Evolutionary conservation across 2,888 invertebrate species (phyloP).

Genomic region (Cataglyphis rosenhaueri): DNA sequence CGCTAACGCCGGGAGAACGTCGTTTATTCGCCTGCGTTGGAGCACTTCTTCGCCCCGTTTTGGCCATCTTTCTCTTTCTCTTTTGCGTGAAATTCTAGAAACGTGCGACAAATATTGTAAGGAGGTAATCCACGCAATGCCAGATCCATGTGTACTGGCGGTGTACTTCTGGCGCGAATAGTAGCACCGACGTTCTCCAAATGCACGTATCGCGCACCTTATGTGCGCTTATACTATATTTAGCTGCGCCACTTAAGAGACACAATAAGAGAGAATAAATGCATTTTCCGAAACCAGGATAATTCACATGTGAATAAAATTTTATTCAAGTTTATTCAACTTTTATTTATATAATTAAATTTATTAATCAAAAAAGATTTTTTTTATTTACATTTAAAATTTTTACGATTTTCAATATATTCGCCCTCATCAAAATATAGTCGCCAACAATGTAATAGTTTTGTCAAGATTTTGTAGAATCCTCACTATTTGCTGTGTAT

Average conservation of each 20-base stretch:
- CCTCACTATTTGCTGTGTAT: too few species aligned
- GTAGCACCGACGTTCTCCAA: constrained; percentile 10
- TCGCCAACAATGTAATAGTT: not conserved
- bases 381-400: not conserved
- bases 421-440: not conserved
- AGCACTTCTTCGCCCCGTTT: not conserved
- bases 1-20: constrained; percentile 28
- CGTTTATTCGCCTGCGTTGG: constrained; percentile 28
- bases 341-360: not conserved
- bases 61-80: not conserved
- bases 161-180: constrained; percentile 27
- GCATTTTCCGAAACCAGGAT: constrained; percentile 34
- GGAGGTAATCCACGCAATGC: constrained; percentile 32
- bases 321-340: not conserved
- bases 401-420: not conserved
- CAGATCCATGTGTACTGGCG: constrained; percentile 24
- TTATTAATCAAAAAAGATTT: not conserved
- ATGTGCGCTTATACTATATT: constrained; percentile 51
- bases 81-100: constrained; percentile 25
- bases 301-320: not conserved
- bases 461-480: not conserved
- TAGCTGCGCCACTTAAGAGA: constrained; percentile 61
- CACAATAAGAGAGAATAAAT: constrained; percentile 56
- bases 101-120: constrained; percentile 40
- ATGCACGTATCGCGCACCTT: constrained; percentile 29